Base-by-base conservation (phyloP, 2,797 vertebrate species). In the Pangasius mekongensis region DNA sequence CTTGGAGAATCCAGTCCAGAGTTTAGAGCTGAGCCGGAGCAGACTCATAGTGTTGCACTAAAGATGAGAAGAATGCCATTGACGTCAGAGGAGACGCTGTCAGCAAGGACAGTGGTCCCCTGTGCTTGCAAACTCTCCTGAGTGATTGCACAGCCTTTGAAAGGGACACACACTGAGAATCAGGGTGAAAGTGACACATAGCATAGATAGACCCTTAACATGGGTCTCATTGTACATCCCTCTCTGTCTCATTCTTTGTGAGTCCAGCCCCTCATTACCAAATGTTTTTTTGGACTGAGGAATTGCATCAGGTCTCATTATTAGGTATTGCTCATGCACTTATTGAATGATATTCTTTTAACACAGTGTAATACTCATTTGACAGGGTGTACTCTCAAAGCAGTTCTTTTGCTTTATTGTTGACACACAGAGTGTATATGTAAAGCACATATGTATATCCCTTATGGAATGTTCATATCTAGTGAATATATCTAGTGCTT, bases 51-150 rank as follows among this genome's bases (percentile, higher is more conserved):
- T 95, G 96, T 95, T 93, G 94, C 94, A 94, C 94, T 91, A 92
- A 94, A 95, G 93, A 95, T 83, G 94, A 96, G 96, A 96, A 96
- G 95, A 94, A 95, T 94, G 95, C 93, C 94, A 96, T 95, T 96
- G 96, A 96, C 96, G 96, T 97, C 96, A 97, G 94, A 92, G 95
- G 93, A 95, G 94, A 95, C 94, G 95, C 96, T 95, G 94, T 94
- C 95, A 93, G 95, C 94, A 94, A 95, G 95, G 95, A 94, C 94
- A 91, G 91, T 92, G 95, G 94, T 96, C 93, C 94, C 94, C 95
- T 93, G 94, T 95, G 93, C 93, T 94, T 94, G 93, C 94, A 95
- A 95, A 87, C 91, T 85, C 82, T 90, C 87, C 67, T 85, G 82
- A 91, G 89, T 52, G 62, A 88, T 88, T 89, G 86, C 76, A 85